These are phyloP conservation scores for Stigmatopora argus DNA, from an alignment of 2,113 vertebrate genomes.

Conservation along the genomic window DNA sequence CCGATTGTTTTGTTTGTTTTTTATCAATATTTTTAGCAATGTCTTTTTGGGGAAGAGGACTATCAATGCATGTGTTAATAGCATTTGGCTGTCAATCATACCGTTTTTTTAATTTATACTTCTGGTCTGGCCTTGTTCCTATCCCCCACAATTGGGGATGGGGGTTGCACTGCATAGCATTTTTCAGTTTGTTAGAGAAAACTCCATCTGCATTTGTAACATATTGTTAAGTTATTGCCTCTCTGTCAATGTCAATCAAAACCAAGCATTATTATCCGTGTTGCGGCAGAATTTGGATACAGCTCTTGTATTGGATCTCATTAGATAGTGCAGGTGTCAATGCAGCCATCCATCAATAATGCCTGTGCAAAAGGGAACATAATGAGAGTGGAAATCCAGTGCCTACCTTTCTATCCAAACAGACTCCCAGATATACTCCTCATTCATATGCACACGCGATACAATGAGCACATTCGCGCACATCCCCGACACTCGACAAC, in stretches of 20 bases:
- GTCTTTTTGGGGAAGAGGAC: too few relatives aligned
- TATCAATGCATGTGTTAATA: too few relatives aligned
- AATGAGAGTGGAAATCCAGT: conserved; percentile 12
- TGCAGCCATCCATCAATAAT: conserved; percentile 10
- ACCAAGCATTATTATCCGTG: not conserved
- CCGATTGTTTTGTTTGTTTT: too few relatives aligned
- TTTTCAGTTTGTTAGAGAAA: not conserved
- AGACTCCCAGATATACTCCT: conserved; percentile 12
- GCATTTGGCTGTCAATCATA: too few relatives aligned
- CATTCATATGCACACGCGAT: conserved; percentile 21
- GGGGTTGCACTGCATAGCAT: too few relatives aligned
- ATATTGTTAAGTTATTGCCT: not conserved
- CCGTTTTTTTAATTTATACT: too few relatives aligned
- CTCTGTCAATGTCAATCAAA: conserved; percentile 2
- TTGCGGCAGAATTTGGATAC: not conserved
- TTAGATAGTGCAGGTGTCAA: conserved; percentile 8
- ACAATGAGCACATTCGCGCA: conserved; percentile 18
- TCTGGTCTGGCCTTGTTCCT: too few relatives aligned
- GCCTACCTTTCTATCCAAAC: conserved; percentile 11
- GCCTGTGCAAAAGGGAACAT: conserved; percentile 6
- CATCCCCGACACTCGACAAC: conserved; percentile 35
- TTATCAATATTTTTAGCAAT: too few relatives aligned
- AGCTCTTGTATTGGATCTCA: conserved; percentile 5
- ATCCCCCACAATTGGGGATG: too few relatives aligned
- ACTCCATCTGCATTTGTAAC: not conserved